Evolutionary conservation across 64 coral and sea anemone genomes (phyloP).

Genomic region (Stichodactyla helianthus): DNA sequence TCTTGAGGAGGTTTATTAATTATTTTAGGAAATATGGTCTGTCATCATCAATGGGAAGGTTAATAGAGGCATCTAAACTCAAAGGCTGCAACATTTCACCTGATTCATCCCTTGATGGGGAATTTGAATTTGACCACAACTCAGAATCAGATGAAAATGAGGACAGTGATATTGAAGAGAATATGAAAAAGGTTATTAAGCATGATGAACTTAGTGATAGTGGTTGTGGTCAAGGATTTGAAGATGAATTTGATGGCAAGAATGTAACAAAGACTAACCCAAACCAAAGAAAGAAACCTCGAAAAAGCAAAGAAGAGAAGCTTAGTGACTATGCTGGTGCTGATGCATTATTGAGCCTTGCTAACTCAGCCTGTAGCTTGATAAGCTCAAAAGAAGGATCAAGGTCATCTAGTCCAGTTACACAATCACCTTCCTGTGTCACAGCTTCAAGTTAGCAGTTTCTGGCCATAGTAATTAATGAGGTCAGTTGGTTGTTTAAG

Average conservation of each 20-base stretch:
- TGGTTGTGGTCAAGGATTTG: constrained; percentile 74
- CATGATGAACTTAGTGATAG: constrained; percentile 75
- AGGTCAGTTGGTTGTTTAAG: not conserved
- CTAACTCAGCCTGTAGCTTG: constrained; percentile 63
- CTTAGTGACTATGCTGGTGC: constrained; percentile 84
- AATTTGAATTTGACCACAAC: constrained; percentile 91
- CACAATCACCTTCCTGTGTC: constrained; percentile 15
- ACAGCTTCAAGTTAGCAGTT: constrained; percentile 38
- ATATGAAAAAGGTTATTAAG: constrained; percentile 75
- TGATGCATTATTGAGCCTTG: constrained; percentile 75
- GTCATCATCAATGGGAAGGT: constrained; percentile 65
- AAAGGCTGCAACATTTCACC: constrained; percentile 63
- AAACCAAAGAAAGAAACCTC: constrained; percentile 21
- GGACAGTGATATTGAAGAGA: constrained; percentile 90
- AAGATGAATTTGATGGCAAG: constrained; percentile 60
- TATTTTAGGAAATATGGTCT: constrained; percentile 22
- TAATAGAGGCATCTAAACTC: constrained; percentile 23
- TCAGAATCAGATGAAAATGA: constrained; percentile 73
- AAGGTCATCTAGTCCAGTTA: constrained; percentile 31
- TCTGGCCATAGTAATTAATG: not conserved
- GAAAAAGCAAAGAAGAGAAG: constrained; percentile 65
- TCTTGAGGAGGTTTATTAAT: not conserved
- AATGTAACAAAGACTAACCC: constrained; percentile 5
- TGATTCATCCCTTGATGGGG: constrained; percentile 85
- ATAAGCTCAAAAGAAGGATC: constrained; percentile 19